Evolutionary conservation across 1,140 invertebrate species (phyloP).

Genomic region (Megathymus violae): DNA sequence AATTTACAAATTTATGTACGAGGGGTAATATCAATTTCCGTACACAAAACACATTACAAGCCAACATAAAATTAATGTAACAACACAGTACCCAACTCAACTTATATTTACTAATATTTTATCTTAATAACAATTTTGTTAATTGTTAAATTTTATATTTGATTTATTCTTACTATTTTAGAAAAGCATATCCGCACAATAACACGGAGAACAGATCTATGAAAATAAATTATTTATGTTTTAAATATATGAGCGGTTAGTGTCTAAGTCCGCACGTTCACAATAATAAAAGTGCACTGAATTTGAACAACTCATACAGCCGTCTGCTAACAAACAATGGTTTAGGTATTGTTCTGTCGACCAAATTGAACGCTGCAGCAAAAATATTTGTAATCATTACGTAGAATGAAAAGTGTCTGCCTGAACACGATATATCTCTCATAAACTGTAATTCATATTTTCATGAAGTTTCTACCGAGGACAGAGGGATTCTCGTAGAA

Average conservation of each 20-base stretch:
- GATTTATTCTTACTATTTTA: not conserved
- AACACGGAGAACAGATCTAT: not conserved
- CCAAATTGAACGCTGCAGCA: slow-evolving; percentile 17
- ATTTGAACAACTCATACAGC: slow-evolving; percentile 48
- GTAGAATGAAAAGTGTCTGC: no score
- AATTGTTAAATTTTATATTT: not conserved
- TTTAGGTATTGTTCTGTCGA: slow-evolving; percentile 34
- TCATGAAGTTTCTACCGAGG: no score
- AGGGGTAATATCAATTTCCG: no score
- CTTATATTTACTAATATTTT: not conserved
- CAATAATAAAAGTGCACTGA: slow-evolving; percentile 43
- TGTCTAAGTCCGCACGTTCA: slow-evolving; percentile 16
- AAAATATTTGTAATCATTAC: no score
- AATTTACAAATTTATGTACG: no score
- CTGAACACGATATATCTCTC: no score
- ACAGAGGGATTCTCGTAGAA: no score
- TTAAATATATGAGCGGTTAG: slow-evolving; percentile 11
- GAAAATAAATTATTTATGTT: slow-evolving; percentile 18
- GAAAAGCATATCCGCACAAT: slow-evolving; percentile 3
- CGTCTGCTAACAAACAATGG: slow-evolving; percentile 37
- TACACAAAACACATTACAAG: no score
- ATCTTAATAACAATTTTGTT: not conserved
- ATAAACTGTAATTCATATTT: no score
- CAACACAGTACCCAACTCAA: no score
- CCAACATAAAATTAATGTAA: no score